Evolutionary conservation across 2,113 vertebrate species (phyloP), one percentile per base, ranked within the genome.

Genomic region (Albula goreensis): DNA sequence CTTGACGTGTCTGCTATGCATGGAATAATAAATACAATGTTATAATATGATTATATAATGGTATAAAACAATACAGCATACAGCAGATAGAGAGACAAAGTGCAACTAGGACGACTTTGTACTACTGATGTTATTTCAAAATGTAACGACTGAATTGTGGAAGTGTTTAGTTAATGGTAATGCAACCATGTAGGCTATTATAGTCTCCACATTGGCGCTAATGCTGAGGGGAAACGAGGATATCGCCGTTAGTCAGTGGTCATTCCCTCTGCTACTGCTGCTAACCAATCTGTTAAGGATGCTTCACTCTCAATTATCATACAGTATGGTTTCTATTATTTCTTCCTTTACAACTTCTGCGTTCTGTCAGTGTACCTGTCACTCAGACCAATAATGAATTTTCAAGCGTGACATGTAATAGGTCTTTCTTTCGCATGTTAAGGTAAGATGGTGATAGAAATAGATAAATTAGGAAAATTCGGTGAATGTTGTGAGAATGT

Each of bases 401-500:
- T 22, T 81, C 49, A 81, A 19, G 8, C 22, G 49, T 50, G 52
- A 5, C 9, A 81, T 53, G 10, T 22, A 31, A 25, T 74, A 79
- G 31, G 48, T 79, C 4, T 48, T 79, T 49, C n/a, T 19, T 78
- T 22, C 17, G 60, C 25, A 5, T 50, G 51, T 81, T 78, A 41
- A 31, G 10, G 3, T 48, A 79, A 12, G 25, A 56, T 25, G 13
- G 66, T 51, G 31, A 57, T 74, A n/a, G 52, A 77, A 12, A n/a
- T 5, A 53, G 50, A 81, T 25, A 25, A 7, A 81, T 50, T 53
- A 50, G 10, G 80, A 81, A 41, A 66, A 66, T 66, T 66, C 60
- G 19, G 17, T 66, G 80, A 53, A 0, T 19, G n/a, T 12, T 56
- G 50, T 92, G 93, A 92, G 92, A 93, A 91, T 94, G 92, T 91